These are phyloP conservation scores for Onychostoma macrolepis DNA, from an alignment of 2,113 vertebrate species.

Conservation along the genomic window DNA sequence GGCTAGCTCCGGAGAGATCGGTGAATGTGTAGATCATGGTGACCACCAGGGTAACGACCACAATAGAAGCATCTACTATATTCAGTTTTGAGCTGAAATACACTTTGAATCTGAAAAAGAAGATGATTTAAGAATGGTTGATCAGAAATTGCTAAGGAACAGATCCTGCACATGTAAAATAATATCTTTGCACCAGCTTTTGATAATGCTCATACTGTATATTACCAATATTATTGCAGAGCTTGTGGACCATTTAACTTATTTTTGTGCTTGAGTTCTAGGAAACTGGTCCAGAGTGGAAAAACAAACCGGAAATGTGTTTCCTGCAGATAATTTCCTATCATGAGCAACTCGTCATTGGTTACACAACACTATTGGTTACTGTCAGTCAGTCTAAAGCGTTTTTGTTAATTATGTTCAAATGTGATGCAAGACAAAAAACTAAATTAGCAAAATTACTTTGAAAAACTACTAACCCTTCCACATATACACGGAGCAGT, in stretches of 20 bases:
- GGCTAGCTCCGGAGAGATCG: conserved; percentile 70
- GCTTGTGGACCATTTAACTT: neutral
- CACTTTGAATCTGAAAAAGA: conserved; percentile 74
- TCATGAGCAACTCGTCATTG: neutral
- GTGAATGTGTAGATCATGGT: conserved; percentile 79
- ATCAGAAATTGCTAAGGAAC: neutral
- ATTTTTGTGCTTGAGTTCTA: neutral
- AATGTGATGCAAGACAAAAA: neutral
- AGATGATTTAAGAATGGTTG: neutral
- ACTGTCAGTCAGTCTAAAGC: neutral
- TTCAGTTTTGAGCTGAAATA: conserved; percentile 89
- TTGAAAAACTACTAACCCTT: conserved; percentile 81
- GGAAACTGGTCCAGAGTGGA: neutral
- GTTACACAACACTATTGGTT: neutral
- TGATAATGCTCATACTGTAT: neutral
- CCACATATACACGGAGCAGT: conserved; percentile 84
- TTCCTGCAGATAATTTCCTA: conserved; percentile 40
- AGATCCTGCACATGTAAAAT: neutral
- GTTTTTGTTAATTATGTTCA: neutral
- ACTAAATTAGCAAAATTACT: neutral
- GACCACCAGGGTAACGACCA: conserved; percentile 80
- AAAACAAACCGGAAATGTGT: conserved; percentile 9
- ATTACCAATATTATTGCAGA: neutral
- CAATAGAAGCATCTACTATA: conserved; percentile 82
- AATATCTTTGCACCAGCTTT: neutral